phyloP scores from a whole-genome alignment of 2,888 invertebrate species.

The Drosophila greeni region DNA sequence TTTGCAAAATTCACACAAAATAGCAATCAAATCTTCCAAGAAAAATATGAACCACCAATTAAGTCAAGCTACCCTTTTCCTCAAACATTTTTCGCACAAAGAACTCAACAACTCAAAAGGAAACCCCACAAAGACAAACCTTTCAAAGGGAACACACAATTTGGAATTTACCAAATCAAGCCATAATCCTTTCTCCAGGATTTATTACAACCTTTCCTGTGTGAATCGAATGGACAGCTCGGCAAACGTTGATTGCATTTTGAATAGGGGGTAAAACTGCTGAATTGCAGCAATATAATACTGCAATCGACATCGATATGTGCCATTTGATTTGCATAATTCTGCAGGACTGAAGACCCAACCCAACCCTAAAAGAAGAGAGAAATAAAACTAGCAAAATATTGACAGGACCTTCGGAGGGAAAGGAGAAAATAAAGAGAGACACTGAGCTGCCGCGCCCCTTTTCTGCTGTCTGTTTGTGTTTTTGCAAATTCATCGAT shows the following conservation, averaged over 20 bases:
- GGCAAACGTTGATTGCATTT: slow-evolving; percentile 51
- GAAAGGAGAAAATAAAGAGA: slow-evolving; percentile 15
- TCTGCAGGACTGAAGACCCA: slow-evolving; percentile 32
- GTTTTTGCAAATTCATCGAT: slow-evolving; percentile 75
- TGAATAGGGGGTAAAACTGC: slow-evolving; percentile 47
- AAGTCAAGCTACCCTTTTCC: background rate
- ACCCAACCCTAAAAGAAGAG: slow-evolving; percentile 42
- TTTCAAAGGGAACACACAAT: slow-evolving; percentile 3
- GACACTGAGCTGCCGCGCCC: slow-evolving; percentile 53
- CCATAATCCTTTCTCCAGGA: slow-evolving; percentile 22
- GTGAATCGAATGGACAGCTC: slow-evolving; percentile 23
- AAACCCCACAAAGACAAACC: slow-evolving; percentile 6
- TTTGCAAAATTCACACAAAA: slow-evolving; percentile 4
- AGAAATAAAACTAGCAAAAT: slow-evolving; percentile 50
- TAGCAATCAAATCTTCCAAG: no score
- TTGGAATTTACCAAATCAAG: slow-evolving; percentile 16
- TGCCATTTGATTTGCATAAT: slow-evolving; percentile 74
- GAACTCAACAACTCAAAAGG: background rate
- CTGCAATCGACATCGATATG: slow-evolving; percentile 71
- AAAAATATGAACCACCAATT: slow-evolving; percentile 1
- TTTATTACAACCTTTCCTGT: slow-evolving; percentile 13
- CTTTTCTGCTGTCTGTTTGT: slow-evolving; percentile 56
- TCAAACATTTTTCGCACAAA: background rate
- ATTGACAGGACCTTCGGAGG: slow-evolving; percentile 50
- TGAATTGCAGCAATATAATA: slow-evolving; percentile 71